Evolutionary conservation across 2,888 invertebrate species (phyloP).

Genomic region (Synanthedon formicaeformis): DNA sequence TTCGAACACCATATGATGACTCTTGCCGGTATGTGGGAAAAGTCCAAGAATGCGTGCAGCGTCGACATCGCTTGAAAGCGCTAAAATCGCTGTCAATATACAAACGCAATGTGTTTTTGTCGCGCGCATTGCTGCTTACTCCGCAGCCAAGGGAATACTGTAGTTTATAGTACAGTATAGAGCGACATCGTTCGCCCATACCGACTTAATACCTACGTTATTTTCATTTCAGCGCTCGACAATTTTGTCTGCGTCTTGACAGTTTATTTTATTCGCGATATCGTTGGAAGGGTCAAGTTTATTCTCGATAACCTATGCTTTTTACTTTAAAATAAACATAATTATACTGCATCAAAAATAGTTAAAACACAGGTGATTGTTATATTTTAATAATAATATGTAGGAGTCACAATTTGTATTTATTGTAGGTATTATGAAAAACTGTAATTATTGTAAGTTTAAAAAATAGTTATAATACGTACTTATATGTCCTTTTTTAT

Average conservation of each 20-base stretch:
- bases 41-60: conserved; percentile 67
- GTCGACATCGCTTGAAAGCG: conserved; percentile 25
- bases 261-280: background rate
- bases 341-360: too few relatives aligned
- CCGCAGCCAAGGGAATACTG: conserved; percentile 13
- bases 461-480: too few relatives aligned
- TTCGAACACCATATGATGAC: conserved; percentile 74
- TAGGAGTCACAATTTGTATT: too few relatives aligned
- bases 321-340: too few relatives aligned
- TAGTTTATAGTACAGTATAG: background rate
- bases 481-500: too few relatives aligned
- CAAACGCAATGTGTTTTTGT: conserved; percentile 27
- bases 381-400: too few relatives aligned
- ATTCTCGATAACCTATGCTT: too few relatives aligned
- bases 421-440: too few relatives aligned
- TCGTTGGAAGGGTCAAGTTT: too few relatives aligned
- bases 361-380: too few relatives aligned
- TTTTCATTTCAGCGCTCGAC: conserved; percentile 20
- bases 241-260: conserved; percentile 9
- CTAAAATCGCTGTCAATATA: conserved; percentile 18
- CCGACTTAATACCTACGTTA: conserved; percentile 10
- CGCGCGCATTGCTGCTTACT: conserved; percentile 10
- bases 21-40: conserved; percentile 72
- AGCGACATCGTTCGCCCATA: conserved; percentile 4
- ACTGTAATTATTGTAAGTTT: too few relatives aligned